phyloP scores from a whole-genome alignment of 2,113 vertebrate genomes.

The Nanger granti region DNA sequence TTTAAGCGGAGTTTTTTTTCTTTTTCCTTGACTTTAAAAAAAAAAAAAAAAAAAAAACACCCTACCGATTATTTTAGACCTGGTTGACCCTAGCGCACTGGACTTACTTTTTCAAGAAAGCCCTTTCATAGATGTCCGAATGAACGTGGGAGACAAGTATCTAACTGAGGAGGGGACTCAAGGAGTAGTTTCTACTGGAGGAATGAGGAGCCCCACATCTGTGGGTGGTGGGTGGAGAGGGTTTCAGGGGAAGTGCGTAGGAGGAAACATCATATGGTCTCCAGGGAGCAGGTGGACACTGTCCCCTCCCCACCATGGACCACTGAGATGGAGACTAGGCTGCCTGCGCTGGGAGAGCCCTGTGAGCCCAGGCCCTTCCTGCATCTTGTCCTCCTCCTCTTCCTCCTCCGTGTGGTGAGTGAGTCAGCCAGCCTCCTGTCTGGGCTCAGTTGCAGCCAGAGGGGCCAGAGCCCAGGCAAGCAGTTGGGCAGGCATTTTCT shows the following conservation, averaged over 20 bases:
- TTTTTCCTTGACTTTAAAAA: not conserved
- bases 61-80: not conserved
- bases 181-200: not conserved
- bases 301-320: not conserved
- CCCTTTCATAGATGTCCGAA: not conserved
- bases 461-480: slow-evolving; percentile 68
- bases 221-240: not conserved
- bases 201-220: not conserved
- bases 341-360: not conserved
- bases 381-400: slow-evolving; percentile 7
- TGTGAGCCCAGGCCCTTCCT: not conserved
- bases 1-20: not conserved
- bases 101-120: not conserved
- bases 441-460: slow-evolving; percentile 68
- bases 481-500: slow-evolving; percentile 60
- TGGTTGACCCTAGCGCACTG: not conserved
- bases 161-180: not conserved
- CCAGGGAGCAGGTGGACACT: not conserved
- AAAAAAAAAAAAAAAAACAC: not conserved
- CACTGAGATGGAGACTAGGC: not conserved
- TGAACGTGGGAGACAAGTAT: not conserved
- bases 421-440: slow-evolving; percentile 75
- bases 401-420: slow-evolving; percentile 67
- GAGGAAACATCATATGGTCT: not conserved
- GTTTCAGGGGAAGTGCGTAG: not conserved